These are phyloP conservation scores for Burhinus oedicnemus DNA, from an alignment of 2,113 vertebrate species.

Conservation along the genomic window DNA sequence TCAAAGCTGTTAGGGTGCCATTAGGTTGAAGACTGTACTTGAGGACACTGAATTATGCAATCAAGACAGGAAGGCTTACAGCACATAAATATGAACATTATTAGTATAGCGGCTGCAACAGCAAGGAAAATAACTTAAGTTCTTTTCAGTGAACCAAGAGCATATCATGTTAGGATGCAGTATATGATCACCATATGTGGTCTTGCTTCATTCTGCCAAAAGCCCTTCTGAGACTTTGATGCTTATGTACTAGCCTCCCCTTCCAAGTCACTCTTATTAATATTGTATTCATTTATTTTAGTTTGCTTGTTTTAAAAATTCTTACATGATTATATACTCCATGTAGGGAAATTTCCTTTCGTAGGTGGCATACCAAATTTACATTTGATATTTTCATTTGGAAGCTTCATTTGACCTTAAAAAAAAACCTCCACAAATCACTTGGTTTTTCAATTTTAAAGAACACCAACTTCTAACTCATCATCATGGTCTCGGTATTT, in stretches of 20 bases:
- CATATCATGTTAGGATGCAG: not conserved
- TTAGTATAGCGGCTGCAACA: not conserved
- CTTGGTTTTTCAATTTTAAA: not conserved
- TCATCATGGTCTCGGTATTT: not conserved
- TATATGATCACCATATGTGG: not conserved
- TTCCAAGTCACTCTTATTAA: not conserved
- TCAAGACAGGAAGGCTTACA: not conserved
- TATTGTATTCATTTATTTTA: not conserved
- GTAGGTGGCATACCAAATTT: not conserved
- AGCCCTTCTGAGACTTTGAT: not conserved
- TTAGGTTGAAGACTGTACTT: not conserved
- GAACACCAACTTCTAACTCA: not conserved
- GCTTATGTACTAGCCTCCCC: not conserved
- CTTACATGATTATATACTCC: not conserved
- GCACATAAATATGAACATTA: not conserved
- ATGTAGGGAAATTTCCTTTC: not conserved
- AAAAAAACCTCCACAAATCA: not conserved
- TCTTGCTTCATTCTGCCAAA: not conserved
- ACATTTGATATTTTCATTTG: not conserved
- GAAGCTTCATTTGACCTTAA: not conserved
- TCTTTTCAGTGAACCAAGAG: not conserved
- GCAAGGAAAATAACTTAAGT: not conserved
- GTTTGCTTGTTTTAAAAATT: not conserved
- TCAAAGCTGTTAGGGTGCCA: not conserved
- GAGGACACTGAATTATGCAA: not conserved